Base-by-base conservation (phyloP, 2,888 invertebrate species). In the Acrobasis consociella region DNA sequence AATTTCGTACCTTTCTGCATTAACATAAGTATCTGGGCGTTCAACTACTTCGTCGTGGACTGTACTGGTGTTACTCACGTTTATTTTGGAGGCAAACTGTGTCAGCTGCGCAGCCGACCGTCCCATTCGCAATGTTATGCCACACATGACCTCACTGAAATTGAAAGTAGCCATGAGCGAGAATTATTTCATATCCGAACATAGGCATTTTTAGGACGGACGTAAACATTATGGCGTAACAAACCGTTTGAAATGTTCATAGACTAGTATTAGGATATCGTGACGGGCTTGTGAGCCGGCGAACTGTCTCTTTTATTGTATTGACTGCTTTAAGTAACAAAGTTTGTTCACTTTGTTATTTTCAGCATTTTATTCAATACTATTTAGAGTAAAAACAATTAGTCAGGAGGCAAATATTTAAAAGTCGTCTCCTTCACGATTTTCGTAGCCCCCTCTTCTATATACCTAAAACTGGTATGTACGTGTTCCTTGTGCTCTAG, bases 121-220 rank as follows among this genome's bases (percentile, higher is more conserved):
- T 37, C 38, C 49, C 46, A 62, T 62, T 62, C 49, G 62, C 55
- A 42, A 10, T 52, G 60, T 46, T 31, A 31, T 62, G 53, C 38
- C 56, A 62, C 55, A 55, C 55, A 55, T 49, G 62, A 55, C 62
- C 62, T 62, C 62, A 62, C 49, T 61, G 61, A 61, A 61, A 61
- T 62, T 46, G 55, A 62, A 62, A 62, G 62, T 55, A 49, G 49
- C 55, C 61, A 22, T 62, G 46, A 55, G 62, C 53, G 62, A 15
- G 49, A 61, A 60, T 61, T 61, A 61, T 61, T 53, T 55, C 55
- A 62, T 53, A 55, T 37, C 37, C 46, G n/a, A 46, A 42, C 37
- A 38, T 38, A 17, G 16, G n/a, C 15, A 37, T 59, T 59, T 56
- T 59, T 59, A 59, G 49, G 38, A 50, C 59, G 17, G 38, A 16